A percentile compares a stretch with the other conserved stretches of the same genome.
Evolutionary conservation across 2,113 vertebrate genomes (phyloP).

Genomic region (Genyomyrus donnyi): DNA sequence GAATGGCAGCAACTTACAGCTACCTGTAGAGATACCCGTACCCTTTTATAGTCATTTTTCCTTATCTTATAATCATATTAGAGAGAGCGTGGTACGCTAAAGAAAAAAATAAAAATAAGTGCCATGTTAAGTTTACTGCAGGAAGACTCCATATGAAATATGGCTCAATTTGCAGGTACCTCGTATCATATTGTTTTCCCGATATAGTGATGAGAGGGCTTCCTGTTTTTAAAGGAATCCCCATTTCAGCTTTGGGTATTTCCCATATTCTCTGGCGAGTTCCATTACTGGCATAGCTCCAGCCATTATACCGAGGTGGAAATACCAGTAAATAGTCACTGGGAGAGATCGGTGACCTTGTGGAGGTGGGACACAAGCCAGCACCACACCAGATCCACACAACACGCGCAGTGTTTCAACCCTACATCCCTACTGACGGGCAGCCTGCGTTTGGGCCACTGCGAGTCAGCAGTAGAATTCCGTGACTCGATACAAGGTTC

Average conservation of each 20-base stretch:
- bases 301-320: neutral
- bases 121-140: neutral
- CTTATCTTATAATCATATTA: neutral
- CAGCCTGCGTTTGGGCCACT: neutral
- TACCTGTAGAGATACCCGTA: neutral
- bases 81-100: neutral
- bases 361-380: neutral
- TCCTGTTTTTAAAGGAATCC: neutral
- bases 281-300: neutral
- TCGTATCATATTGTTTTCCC: neutral
- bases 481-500: neutral
- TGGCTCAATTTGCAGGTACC: neutral
- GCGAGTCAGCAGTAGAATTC: neutral
- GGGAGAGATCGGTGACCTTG: neutral
- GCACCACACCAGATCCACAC: neutral
- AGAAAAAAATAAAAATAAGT: too few relatives aligned
- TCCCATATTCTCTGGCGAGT: neutral
- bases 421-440: neutral
- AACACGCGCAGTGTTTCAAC: neutral
- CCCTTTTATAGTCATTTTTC: neutral
- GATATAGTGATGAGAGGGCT: neutral
- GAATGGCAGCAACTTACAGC: neutral
- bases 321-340: neutral
- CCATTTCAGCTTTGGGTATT: neutral
- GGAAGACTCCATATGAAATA: neutral